Percentiles rank a stretch among this genome's conserved stretches.
phyloP scores from a whole-genome alignment of 2,888 invertebrate genomes.

The Spodoptera littoralis region DNA sequence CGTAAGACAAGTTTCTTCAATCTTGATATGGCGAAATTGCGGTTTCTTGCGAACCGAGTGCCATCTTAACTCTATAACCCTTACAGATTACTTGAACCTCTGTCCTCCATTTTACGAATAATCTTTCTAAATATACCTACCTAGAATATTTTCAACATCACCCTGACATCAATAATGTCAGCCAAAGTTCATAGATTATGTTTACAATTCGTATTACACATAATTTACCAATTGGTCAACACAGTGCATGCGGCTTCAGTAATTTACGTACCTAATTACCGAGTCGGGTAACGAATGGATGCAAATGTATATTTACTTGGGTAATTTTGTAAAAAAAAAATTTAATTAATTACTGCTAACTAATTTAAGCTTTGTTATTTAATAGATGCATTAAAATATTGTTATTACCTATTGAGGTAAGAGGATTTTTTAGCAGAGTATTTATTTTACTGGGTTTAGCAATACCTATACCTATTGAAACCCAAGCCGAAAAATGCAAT shows the following conservation, averaged over 20 bases:
- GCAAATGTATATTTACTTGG: constrained; percentile 45
- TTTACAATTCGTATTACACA: constrained; percentile 43
- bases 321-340: constrained; percentile 15
- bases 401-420: too few species aligned
- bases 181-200: constrained; percentile 42
- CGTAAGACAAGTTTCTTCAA: constrained; percentile 49
- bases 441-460: neutral
- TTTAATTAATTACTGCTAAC: too few species aligned
- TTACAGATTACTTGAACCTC: constrained; percentile 15
- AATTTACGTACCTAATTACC: constrained; percentile 52
- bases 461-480: neutral
- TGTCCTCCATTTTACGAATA: constrained; percentile 9
- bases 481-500: constrained; percentile 1
- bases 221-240: constrained; percentile 42
- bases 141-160: constrained; percentile 20
- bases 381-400: too few species aligned
- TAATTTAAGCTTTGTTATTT: too few species aligned
- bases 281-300: constrained; percentile 39
- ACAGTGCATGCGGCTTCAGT: constrained; percentile 36
- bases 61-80: constrained; percentile 16
- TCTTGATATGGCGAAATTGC: constrained; percentile 47
- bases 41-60: constrained; percentile 27
- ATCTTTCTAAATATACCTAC: constrained; percentile 3
- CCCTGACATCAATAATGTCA: constrained; percentile 27
- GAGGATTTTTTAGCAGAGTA: too few species aligned